A percentile compares a stretch with the other conserved stretches of the same genome.
Conservation (phyloP, 1,140 invertebrate species). For the Sycophila sp. region DNA sequence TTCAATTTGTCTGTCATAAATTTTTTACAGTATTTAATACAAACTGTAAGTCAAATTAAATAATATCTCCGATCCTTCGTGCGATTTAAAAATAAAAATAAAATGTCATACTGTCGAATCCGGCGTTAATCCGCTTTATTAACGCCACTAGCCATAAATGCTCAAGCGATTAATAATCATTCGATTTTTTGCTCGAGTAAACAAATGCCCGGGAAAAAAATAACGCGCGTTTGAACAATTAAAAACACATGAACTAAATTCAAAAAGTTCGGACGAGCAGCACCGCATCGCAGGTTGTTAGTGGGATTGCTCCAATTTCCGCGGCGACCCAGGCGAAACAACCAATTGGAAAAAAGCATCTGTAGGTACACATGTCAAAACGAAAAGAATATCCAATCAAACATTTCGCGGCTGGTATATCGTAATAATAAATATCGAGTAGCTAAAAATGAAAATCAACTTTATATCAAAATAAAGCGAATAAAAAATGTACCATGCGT, state of each 20-base stretch:
- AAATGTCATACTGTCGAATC: background rate
- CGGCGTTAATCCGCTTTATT: background rate
- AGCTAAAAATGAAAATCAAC: no score
- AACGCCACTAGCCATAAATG: background rate
- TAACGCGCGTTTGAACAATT: background rate
- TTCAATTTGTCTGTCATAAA: no score
- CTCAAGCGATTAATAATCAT: background rate
- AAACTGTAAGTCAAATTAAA: background rate
- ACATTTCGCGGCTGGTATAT: background rate
- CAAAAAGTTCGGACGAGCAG: background rate
- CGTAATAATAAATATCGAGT: no score
- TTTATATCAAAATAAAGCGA: no score
- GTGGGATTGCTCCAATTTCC: background rate
- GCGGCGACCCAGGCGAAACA: background rate
- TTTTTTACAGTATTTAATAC: background rate
- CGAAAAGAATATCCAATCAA: slow-evolving; percentile 6
- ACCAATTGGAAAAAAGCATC: background rate
- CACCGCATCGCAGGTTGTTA: background rate
- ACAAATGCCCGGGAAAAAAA: background rate
- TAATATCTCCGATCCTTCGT: background rate
- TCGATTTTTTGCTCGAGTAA: background rate
- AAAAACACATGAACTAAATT: no score
- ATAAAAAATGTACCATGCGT: no score
- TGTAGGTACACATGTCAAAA: background rate
- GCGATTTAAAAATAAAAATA: background rate